Percentiles rank a stretch among this genome's conserved stretches.
These are phyloP conservation scores for Sandelia bainsii DNA, from an alignment of 2,797 vertebrate genomes.

Conservation along the genomic window DNA sequence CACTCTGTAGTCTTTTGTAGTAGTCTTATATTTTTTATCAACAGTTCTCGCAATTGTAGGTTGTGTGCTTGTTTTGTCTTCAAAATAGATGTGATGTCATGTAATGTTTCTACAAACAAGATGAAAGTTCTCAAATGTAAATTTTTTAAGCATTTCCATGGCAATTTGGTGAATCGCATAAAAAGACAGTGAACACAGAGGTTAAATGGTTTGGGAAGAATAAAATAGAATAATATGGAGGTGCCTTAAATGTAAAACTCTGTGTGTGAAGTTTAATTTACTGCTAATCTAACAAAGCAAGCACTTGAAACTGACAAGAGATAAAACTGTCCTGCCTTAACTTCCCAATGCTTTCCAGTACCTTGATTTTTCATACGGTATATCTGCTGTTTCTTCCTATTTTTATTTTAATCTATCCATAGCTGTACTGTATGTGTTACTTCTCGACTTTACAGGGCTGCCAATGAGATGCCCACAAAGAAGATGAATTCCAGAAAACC, in stretches of 20 bases:
- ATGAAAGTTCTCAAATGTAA: neutral
- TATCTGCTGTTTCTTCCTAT: neutral
- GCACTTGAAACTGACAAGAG: neutral
- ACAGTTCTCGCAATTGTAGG: neutral
- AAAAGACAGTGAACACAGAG: neutral
- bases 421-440: neutral
- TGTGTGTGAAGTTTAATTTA: neutral
- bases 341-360: neutral
- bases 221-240: neutral
- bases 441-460: neutral
- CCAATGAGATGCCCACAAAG: constrained; percentile 11
- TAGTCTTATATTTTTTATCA: neutral
- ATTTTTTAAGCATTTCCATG: neutral
- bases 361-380: neutral
- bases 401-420: neutral
- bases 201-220: neutral
- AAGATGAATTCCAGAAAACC: constrained; percentile 33
- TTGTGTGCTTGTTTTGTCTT: neutral
- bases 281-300: neutral
- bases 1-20: neutral
- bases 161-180: neutral
- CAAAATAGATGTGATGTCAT: neutral
- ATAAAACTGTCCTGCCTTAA: too few relatives aligned
- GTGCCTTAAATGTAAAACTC: neutral
- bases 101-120: neutral